Evolutionary conservation across 1,140 invertebrate genomes (phyloP).

Genomic region (Panagrolaimus sp.): DNA sequence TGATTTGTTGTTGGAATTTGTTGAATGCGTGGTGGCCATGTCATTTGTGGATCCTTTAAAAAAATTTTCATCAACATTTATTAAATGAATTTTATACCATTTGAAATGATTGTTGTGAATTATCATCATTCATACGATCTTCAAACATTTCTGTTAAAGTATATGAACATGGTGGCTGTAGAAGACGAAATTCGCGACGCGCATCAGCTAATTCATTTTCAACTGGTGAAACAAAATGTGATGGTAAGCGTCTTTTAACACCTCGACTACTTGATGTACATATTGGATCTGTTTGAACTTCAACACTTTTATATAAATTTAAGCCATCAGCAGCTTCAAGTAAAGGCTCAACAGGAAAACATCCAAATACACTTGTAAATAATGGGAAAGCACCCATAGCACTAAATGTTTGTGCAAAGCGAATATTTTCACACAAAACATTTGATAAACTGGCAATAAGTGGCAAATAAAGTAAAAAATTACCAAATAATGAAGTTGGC

Average conservation of each 20-base stretch:
- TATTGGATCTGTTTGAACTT: conserved; percentile 17
- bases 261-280: not conserved
- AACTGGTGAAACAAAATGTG: conserved; percentile 16
- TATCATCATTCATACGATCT: conserved; percentile 41
- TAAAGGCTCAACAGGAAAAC: conserved; percentile 57
- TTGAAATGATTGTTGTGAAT: not conserved
- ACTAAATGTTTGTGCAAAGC: conserved; percentile 56
- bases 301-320: conserved; percentile 9
- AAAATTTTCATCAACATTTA: too few species aligned
- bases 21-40: too few species aligned
- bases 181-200: conserved; percentile 32
- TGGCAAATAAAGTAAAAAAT: conserved; percentile 36
- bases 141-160: conserved; percentile 54
- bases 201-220: conserved; percentile 26
- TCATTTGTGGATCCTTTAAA: too few species aligned
- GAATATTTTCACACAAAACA: conserved; percentile 50
- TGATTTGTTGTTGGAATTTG: too few species aligned
- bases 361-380: conserved; percentile 52
- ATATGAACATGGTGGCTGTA: conserved; percentile 44
- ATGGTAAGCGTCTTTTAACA: conserved; percentile 28
- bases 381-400: conserved; percentile 45
- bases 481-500: conserved; percentile 36
- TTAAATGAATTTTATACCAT: too few species aligned
- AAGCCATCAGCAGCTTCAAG: conserved; percentile 13
- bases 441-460: conserved; percentile 23